These are phyloP conservation scores for Neodiprion virginianus DNA, from an alignment of 1,140 invertebrate genomes.

Conservation along the genomic window DNA sequence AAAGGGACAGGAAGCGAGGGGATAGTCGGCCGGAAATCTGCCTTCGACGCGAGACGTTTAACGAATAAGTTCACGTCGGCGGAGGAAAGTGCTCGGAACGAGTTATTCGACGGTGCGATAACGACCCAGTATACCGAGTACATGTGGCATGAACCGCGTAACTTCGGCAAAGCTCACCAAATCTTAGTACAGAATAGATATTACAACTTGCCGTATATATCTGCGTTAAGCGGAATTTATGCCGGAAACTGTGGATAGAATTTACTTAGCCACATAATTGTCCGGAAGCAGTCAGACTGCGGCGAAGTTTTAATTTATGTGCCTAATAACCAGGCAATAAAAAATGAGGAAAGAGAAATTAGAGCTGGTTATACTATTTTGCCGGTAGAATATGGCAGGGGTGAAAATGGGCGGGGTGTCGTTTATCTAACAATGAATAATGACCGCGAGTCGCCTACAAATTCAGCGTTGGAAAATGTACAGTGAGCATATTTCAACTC, in stretches of 20 bases:
- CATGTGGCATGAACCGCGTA: not conserved
- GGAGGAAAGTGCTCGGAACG: not conserved
- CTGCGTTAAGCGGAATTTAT: not conserved
- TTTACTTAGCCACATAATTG: slow-evolving; percentile 6
- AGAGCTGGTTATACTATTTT: no score
- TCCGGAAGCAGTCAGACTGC: not conserved
- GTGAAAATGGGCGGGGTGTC: no score
- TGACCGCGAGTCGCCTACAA: no score
- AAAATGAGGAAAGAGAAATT: no score
- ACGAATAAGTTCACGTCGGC: not conserved
- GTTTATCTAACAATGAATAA: no score
- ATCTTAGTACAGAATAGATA: not conserved
- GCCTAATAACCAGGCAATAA: not conserved
- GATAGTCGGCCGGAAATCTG: not conserved
- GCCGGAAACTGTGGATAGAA: not conserved
- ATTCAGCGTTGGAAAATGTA: no score
- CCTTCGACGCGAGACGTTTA: not conserved
- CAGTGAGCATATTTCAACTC: no score
- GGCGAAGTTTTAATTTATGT: not conserved
- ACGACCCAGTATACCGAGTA: not conserved
- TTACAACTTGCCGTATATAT: not conserved
- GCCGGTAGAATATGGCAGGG: no score
- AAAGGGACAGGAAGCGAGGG: not conserved
- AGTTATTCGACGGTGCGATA: not conserved
- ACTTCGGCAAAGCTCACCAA: not conserved